Conservation (phyloP, 2,797 vertebrate species). For the Gymnopithys bicolor region DNA sequence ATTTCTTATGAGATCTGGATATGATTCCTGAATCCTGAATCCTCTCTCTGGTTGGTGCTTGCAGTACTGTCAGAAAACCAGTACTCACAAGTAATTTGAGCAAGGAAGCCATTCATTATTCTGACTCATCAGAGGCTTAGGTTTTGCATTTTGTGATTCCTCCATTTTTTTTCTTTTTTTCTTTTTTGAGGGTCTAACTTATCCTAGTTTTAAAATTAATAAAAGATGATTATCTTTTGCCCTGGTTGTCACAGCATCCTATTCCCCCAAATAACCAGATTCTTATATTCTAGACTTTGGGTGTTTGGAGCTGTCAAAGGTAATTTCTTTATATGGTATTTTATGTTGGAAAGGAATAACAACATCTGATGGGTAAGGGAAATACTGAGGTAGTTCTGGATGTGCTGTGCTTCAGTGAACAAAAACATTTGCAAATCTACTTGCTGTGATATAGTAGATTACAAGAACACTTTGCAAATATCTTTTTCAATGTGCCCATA, state of each 20-base stretch:
- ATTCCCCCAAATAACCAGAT: not conserved
- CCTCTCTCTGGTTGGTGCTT: not conserved
- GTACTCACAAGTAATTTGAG: not conserved
- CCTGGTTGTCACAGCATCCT: not conserved
- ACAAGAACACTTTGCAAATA: slow-evolving; percentile 20
- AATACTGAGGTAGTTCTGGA: not conserved
- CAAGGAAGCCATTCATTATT: not conserved
- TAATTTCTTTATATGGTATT: not conserved
- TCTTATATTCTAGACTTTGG: not conserved
- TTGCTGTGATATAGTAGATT: slow-evolving; percentile 52
- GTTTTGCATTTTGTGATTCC: not conserved
- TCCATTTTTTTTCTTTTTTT: not conserved
- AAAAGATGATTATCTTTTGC: not conserved
- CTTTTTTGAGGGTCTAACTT: not conserved
- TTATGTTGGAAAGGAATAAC: slow-evolving; percentile 19
- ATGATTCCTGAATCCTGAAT: not conserved
- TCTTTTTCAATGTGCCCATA: slow-evolving; percentile 31
- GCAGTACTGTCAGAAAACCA: not conserved
- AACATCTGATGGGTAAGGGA: not conserved
- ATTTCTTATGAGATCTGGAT: not conserved
- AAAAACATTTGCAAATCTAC: slow-evolving; percentile 38
- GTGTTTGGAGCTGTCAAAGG: not conserved
- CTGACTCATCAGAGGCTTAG: not conserved
- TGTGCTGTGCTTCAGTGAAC: slow-evolving; percentile 6
- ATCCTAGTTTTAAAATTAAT: not conserved